A percentile compares a stretch with the other conserved stretches of the same genome.
phyloP scores from a whole-genome alignment of 1,140 invertebrate genomes.

The Charaxes varanes region DNA sequence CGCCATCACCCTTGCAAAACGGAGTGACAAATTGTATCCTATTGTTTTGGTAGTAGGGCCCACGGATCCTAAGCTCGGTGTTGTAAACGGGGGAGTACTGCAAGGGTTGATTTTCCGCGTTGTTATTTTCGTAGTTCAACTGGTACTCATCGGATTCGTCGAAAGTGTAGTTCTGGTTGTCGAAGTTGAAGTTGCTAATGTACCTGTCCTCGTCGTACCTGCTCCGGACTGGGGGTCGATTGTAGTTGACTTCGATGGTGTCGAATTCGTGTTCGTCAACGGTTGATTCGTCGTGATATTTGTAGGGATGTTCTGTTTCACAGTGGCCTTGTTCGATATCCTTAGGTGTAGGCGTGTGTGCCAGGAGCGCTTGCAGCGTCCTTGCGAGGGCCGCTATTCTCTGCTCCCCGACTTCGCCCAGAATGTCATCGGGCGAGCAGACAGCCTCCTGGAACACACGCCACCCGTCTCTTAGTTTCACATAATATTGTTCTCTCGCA shows the following conservation, averaged over 20 bases:
- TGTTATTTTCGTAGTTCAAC: slow-evolving; percentile 48
- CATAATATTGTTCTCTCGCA: slow-evolving; percentile 33
- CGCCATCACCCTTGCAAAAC: slow-evolving; percentile 42
- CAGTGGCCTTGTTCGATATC: slow-evolving; percentile 46
- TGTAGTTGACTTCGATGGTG: slow-evolving; percentile 45
- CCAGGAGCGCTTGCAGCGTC: slow-evolving; percentile 74
- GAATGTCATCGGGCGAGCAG: slow-evolving; percentile 83
- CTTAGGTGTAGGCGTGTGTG: slow-evolving; percentile 61
- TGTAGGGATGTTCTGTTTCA: slow-evolving; percentile 19
- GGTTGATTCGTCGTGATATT: slow-evolving; percentile 10
- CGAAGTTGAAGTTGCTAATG: slow-evolving; percentile 64
- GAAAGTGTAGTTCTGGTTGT: slow-evolving; percentile 40
- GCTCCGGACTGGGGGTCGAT: slow-evolving; percentile 25
- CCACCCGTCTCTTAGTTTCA: slow-evolving; percentile 70
- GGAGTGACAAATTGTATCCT: slow-evolving; percentile 61
- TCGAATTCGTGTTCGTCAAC: slow-evolving; percentile 9
- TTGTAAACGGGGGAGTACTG: slow-evolving; percentile 47
- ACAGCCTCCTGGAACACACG: slow-evolving; percentile 84
- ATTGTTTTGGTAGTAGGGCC: slow-evolving; percentile 50
- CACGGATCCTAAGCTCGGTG: slow-evolving; percentile 40
- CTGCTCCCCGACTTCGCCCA: slow-evolving; percentile 62
- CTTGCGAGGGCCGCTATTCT: slow-evolving; percentile 52
- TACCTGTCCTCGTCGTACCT: slow-evolving; percentile 58
- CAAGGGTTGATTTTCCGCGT: slow-evolving; percentile 25
- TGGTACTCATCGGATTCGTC: slow-evolving; percentile 56